A percentile compares a stretch with the other conserved stretches of the same genome.
Conservation (phyloP, 2,888 invertebrate species). For the Aleiodes testaceus region DNA sequence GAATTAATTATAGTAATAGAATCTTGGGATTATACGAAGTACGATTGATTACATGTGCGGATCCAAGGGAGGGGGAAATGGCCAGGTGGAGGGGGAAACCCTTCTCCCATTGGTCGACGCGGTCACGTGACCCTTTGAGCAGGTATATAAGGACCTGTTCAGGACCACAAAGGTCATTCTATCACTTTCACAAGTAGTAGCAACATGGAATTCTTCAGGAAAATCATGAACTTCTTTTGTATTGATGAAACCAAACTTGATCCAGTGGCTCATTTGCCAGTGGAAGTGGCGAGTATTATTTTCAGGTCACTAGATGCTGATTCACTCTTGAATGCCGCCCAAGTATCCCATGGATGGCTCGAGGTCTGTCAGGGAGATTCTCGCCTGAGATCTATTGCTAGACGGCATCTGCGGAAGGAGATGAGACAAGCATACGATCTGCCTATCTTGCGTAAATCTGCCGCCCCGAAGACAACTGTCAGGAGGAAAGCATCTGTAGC, state of each 20-base stretch:
- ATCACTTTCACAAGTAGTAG: neutral
- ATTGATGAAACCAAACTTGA: neutral
- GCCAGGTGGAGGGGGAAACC: neutral
- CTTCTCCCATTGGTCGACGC: neutral
- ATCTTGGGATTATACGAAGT: too few species aligned
- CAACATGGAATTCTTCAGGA: constrained; percentile 13
- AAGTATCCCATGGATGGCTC: neutral
- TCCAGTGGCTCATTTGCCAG: neutral
- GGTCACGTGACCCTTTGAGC: neutral
- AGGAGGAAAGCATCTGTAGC: neutral
- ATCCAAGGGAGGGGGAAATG: neutral
- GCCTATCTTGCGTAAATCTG: neutral
- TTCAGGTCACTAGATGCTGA: neutral
- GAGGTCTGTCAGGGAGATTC: neutral
- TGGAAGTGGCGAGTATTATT: neutral
- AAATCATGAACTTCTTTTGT: neutral
- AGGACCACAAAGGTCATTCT: neutral
- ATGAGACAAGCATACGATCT: neutral
- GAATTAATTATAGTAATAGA: too few species aligned
- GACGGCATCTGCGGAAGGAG: neutral
- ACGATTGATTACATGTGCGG: too few species aligned
- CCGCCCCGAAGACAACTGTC: neutral
- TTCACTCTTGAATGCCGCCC: neutral
- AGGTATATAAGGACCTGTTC: neutral
- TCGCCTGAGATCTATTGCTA: neutral